Evolutionary conservation across 2,797 vertebrate species (phyloP), one percentile per base, ranked within the genome.

Genomic region (Oreortyx pictus): DNA sequence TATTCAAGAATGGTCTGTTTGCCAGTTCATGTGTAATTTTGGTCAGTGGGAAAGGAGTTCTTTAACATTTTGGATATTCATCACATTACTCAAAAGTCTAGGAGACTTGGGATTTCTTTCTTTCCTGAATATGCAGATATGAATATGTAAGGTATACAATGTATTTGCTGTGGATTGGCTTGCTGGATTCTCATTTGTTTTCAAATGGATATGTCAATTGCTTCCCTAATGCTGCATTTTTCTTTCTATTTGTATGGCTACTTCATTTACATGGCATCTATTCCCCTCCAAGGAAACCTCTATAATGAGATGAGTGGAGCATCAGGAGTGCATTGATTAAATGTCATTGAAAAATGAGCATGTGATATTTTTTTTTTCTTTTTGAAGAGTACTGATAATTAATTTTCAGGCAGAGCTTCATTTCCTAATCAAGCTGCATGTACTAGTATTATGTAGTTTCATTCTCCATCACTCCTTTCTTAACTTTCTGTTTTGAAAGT

Each of bases 401-500:
- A 76, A 75, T 68, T 90, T 92, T 74, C 43, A 83, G 56, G 43
- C 10, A 18, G 83, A 92, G 49, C 86, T 93, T 50, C 15, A 46
- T 87, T 91, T 89, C 25, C 75, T 91, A 82, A 61, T 79, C 62
- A 62, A 95, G 80, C 62, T 43, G 59, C 75, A 88, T 72, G 22
- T 49, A 54, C 73, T 82, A 72, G 14, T 67, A 41, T 91, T 70
- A 74, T 37, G 13, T 72, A 17, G 82, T 76, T 94, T 89, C 65
- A 57, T 92, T 85, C 54, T 93, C 71, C 10, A 24, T 44, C 81
- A 66, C 56, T 66, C 64, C 81, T 67, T 64, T 27, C 88, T 92
- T 82, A 72, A 74, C 56, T 96, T 94, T 79, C 60, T 92, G 37
- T 84, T 94, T 91, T 66, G 52, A 19, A 67, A 52, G 15, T 52